phyloP scores from a whole-genome alignment of 1,140 invertebrate genomes.

The Drosophila bocqueti region DNA sequence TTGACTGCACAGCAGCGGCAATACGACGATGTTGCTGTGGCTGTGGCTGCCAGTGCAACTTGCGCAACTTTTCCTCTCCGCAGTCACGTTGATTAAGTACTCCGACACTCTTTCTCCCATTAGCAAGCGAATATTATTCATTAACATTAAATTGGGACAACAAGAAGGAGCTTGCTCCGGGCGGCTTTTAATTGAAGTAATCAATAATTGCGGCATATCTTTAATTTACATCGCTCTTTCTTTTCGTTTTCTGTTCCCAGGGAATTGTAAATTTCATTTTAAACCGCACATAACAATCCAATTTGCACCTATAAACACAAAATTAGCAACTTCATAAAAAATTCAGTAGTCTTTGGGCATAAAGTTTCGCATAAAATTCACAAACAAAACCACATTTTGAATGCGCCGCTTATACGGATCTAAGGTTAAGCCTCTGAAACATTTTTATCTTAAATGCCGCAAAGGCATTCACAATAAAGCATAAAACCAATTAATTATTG shows the following conservation, averaged over 20 bases:
- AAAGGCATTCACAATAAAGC: constrained; percentile 36
- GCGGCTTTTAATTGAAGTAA: constrained; percentile 58
- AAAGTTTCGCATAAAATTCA: constrained; percentile 12
- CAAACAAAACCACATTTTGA: constrained; percentile 29
- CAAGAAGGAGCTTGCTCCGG: constrained; percentile 11
- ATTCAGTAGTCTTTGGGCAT: constrained; percentile 27
- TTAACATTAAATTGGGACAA: constrained; percentile 42
- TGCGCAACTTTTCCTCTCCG: constrained; percentile 45
- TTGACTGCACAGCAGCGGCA: constrained; percentile 30
- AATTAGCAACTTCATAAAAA: constrained; percentile 22
- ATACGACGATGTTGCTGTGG: not conserved
- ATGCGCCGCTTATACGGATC: constrained; percentile 16
- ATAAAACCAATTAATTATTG: constrained; percentile 69
- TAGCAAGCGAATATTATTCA: constrained; percentile 55
- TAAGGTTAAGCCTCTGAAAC: constrained; percentile 47
- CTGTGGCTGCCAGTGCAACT: constrained; percentile 13
- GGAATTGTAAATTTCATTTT: not conserved
- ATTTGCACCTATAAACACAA: constrained; percentile 11
- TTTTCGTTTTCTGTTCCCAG: not conserved
- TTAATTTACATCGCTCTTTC: constrained; percentile 31
- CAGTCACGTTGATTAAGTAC: constrained; percentile 63
- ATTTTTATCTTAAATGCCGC: constrained; percentile 38
- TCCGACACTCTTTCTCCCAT: constrained; percentile 61
- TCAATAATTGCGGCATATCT: constrained; percentile 66
- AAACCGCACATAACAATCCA: constrained; percentile 11